Conservation (phyloP, 2,113 vertebrate species). For the Callionymus lyra region DNA sequence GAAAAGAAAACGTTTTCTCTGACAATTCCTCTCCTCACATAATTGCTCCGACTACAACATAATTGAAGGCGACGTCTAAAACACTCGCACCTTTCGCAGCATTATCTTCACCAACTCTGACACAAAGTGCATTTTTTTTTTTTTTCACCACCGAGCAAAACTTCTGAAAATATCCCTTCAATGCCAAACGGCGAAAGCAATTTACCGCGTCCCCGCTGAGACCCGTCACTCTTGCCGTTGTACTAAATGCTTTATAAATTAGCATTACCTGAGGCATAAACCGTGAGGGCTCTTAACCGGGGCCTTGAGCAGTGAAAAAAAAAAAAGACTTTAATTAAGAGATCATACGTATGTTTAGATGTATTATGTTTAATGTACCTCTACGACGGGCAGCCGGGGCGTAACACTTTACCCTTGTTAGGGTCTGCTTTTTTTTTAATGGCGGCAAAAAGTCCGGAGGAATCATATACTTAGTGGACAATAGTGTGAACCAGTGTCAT, state of each 20-base stretch:
- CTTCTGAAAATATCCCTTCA: conserved; percentile 52
- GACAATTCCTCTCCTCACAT: conserved; percentile 43
- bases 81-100: conserved; percentile 45
- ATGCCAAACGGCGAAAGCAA: conserved; percentile 51
- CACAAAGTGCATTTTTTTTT: conserved; percentile 38
- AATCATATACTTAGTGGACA: conserved; percentile 60
- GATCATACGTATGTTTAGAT: conserved; percentile 43
- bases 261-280: conserved; percentile 48
- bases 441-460: conserved; percentile 24
- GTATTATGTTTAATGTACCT: conserved; percentile 43
- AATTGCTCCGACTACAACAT: conserved; percentile 56
- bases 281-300: conserved; percentile 15
- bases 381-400: conserved; percentile 33
- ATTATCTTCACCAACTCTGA: conserved; percentile 36
- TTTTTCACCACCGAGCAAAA: too few relatives aligned
- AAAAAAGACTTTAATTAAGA: conserved; percentile 53
- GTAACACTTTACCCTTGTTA: conserved; percentile 46
- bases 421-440: conserved; percentile 33
- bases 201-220: conserved; percentile 46
- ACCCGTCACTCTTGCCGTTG: conserved; percentile 46
- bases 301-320: conserved; percentile 28
- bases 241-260: conserved; percentile 49
- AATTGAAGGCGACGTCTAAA: conserved; percentile 57
- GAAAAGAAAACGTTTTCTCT: conserved; percentile 26
- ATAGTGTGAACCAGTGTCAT: conserved; percentile 54